Base-by-base conservation (phyloP, 2,888 invertebrate genomes). In the Torymus aiolomorphi region DNA sequence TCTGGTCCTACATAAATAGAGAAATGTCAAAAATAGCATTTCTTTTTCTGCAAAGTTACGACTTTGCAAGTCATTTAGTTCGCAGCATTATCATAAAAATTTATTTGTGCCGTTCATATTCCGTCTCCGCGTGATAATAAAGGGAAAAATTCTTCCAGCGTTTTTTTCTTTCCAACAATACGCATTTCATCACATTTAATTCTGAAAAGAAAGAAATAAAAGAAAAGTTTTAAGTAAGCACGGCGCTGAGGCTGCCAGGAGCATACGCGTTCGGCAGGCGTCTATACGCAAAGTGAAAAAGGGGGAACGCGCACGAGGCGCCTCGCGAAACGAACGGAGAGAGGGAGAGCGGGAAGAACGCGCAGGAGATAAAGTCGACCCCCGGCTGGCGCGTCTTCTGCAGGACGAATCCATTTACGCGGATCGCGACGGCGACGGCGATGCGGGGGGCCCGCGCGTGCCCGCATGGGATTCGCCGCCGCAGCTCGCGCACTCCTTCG, bases 321-420 rank as follows among this genome's bases (percentile, higher is more conserved):
- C 42, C 42, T 42, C 42, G 42, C 42, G 20, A 24, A 11, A 20
- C 10, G 61, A 18, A 12, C 12, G 20, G 11, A 13, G 10, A 4
- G 12, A 18, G 18, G 11, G 49, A 2, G 42, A 24, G 31, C 11
- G 49, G 8, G 20, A 18, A 49, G 18, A 49, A 49, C 14, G 49
- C n/a, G 31, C 42, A 8, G 52, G 59, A 71, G 59, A 59, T 71
- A 59, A 49, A 71, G 70, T 59, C 51, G 51, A n/a, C 18, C 51
- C 24, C 24, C 5, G 24, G 12, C 31, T 8, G 51, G 66, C 16
- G 51, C 51, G 66, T 71, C 49, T 71, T 20, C 49, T 42, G 20
- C 70, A 71, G 70, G 57, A 71, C 70, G 70, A 71, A 71, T 71
- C 59, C 70, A 71, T 71, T 71, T 71, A 51, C 59, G 70, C 59